Evolutionary conservation across 2,888 invertebrate species (phyloP).

Genomic region (Cephalotes varians): DNA sequence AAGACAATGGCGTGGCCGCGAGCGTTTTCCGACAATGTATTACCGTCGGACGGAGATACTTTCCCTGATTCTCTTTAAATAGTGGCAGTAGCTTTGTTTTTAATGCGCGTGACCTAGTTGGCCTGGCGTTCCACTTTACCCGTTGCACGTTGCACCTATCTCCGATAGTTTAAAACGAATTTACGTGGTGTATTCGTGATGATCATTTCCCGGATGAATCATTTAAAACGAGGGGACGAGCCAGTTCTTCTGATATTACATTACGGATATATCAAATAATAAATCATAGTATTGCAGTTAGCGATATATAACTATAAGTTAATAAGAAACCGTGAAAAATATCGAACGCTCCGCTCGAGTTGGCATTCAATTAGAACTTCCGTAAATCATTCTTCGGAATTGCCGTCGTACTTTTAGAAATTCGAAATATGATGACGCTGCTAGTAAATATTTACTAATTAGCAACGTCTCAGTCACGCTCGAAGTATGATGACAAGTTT

Average conservation of each 20-base stretch:
- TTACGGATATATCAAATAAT: not conserved
- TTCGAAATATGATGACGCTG: not conserved
- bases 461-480: conserved; percentile 31
- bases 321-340: conserved; percentile 13
- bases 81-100: conserved; percentile 76
- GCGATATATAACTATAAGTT: not conserved
- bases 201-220: conserved; percentile 26
- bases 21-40: conserved; percentile 75
- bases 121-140: conserved; percentile 70
- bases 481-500: conserved; percentile 20
- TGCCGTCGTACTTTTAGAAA: conserved; percentile 3
- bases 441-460: conserved; percentile 26
- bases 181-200: conserved; percentile 30
- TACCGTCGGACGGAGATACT: conserved; percentile 70
- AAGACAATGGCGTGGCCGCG: conserved; percentile 72
- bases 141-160: conserved; percentile 59
- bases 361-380: conserved; percentile 25
- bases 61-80: conserved; percentile 75
- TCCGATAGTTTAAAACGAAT: conserved; percentile 61
- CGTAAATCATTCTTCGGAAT: conserved; percentile 38
- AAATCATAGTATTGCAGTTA: not conserved
- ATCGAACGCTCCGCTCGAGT: not conserved
- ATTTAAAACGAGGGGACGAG: not conserved
- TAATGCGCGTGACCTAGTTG: conserved; percentile 77
- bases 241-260: not conserved